These are phyloP conservation scores for Ridgeia piscesae DNA, from an alignment of 1,140 invertebrate species.

Conservation along the genomic window DNA sequence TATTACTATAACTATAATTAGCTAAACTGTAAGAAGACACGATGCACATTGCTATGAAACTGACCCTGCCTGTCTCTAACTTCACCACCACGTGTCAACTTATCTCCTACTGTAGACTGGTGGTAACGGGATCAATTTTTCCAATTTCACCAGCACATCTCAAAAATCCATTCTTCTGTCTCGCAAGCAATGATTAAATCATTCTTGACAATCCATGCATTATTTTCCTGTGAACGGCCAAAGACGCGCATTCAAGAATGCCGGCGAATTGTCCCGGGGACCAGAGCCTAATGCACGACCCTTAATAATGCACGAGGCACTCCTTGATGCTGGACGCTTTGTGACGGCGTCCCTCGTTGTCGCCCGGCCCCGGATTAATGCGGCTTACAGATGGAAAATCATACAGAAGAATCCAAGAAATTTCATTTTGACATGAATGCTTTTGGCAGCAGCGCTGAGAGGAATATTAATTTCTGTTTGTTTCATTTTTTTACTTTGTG, in stretches of 20 bases:
- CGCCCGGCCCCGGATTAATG: not conserved
- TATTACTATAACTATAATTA: not conserved
- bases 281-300: not conserved
- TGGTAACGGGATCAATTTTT: not conserved
- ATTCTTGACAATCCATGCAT: constrained; percentile 5
- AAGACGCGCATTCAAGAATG: not conserved
- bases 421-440: not conserved
- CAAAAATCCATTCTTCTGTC: not conserved
- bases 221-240: not conserved
- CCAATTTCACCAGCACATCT: constrained; percentile 4
- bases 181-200: not conserved
- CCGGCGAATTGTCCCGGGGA: not conserved
- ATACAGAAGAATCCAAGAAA: not conserved
- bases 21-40: not conserved
- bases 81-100: not conserved
- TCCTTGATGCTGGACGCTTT: not conserved
- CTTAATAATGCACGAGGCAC: not conserved
- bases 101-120: not conserved
- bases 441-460: not conserved
- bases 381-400: not conserved
- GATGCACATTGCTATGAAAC: not conserved
- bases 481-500: not conserved
- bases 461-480: constrained; percentile 2
- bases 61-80: not conserved
- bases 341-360: not conserved